Conservation (phyloP, 1,140 invertebrate genomes). For the Dendroctonus ponderosae region DNA sequence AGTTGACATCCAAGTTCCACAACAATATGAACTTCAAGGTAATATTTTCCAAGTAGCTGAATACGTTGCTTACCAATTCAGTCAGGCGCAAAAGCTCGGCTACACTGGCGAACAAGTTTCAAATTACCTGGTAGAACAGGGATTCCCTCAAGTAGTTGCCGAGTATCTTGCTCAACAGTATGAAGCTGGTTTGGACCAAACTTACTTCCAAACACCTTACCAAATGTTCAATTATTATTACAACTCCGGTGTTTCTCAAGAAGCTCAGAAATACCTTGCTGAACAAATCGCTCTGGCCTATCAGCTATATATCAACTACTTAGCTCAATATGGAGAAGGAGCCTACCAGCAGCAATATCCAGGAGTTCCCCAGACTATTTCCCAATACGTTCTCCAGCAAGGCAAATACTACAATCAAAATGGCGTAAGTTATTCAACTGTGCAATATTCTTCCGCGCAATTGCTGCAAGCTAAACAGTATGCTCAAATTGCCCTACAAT, state of each 20-base stretch:
- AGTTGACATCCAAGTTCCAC: background rate
- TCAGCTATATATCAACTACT: slow-evolving; percentile 1
- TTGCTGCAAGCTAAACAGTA: slow-evolving; percentile 14
- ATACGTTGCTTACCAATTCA: slow-evolving; percentile 16
- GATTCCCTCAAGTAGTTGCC: slow-evolving; percentile 10
- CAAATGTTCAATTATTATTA: slow-evolving; percentile 15
- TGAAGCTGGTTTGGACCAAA: slow-evolving; percentile 2
- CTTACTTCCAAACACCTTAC: slow-evolving; percentile 14
- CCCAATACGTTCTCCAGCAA: slow-evolving; percentile 11
- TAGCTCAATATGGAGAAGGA: background rate
- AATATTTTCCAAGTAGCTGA: slow-evolving; percentile 15
- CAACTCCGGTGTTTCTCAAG: background rate
- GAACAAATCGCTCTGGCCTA: slow-evolving; percentile 11
- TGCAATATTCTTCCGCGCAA: slow-evolving; percentile 8
- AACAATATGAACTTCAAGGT: slow-evolving; percentile 11
- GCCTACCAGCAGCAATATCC: background rate
- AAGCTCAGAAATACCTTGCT: slow-evolving; percentile 5
- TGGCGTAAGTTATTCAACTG: slow-evolving; percentile 2
- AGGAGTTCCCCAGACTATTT: slow-evolving; percentile 1
- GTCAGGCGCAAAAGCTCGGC: slow-evolving; percentile 6
- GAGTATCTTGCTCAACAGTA: slow-evolving; percentile 17
- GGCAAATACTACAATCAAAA: slow-evolving; percentile 12
- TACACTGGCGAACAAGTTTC: slow-evolving; percentile 3
- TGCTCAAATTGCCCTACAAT: slow-evolving; percentile 14
- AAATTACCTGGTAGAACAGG: slow-evolving; percentile 2